A percentile compares a stretch with the other conserved stretches of the same genome.
phyloP scores from a whole-genome alignment of 2,888 invertebrate genomes.

The Lymantria dispar region DNA sequence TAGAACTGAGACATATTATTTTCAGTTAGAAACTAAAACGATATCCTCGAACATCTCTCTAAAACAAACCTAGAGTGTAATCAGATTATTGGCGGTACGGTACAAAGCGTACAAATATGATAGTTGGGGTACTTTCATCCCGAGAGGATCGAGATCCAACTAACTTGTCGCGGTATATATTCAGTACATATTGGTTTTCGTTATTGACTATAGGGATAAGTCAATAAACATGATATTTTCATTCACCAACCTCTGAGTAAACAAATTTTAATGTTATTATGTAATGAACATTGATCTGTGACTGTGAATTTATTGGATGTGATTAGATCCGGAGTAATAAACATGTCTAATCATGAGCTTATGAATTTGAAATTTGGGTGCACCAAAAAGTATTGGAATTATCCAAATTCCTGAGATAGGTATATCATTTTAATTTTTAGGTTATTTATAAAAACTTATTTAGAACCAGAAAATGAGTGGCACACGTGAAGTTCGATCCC shows the following conservation, averaged over 20 bases:
- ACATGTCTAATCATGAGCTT: no score
- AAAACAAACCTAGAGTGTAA: neutral
- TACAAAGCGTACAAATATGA: neutral
- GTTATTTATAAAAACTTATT: no score
- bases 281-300: no score
- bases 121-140: neutral
- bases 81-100: neutral
- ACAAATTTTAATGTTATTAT: neutral
- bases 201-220: neutral
- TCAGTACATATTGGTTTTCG: neutral
- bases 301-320: no score
- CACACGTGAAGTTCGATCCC: no score
- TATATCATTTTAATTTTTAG: no score
- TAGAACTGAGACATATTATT: no score
- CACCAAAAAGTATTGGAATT: no score
- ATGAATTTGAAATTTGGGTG: no score
- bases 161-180: neutral
- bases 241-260: neutral
- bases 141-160: neutral
- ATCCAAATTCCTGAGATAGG: no score
- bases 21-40: neutral
- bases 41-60: neutral
- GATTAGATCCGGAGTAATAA: no score
- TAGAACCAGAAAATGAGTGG: no score
- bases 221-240: neutral